Base-by-base conservation (phyloP, 2,113 vertebrate species). In the Cygnus buccinator region DNA sequence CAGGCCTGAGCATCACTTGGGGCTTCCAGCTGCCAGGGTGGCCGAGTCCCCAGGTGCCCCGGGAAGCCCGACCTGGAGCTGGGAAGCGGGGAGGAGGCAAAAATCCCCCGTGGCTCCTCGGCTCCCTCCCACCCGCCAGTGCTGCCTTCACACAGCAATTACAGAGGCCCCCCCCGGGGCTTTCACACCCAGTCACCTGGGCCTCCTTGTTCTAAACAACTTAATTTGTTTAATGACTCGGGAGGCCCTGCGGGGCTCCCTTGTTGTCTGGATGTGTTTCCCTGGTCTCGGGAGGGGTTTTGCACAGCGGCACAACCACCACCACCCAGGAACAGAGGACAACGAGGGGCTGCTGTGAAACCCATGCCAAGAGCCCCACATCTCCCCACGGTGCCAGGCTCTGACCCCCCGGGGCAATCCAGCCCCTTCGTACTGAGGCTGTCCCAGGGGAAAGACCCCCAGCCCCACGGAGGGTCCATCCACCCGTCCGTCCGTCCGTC, bases 161-260 rank as follows among this genome's bases (percentile, higher is more conserved):
- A n/a, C 71, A 0, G 52, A 55, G 44, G 59, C 91, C 87, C 29
- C 20, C 89, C 29, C 16, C 8, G 77, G 89, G 94, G 61, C 62
- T 71, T 86, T 96, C 95, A 89, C 90, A 83, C 70, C 93, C 85
- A 46, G 28, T 78, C 95, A 77, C 73, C 62, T 73, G 87, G 79
- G 85, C 89, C 93, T 84, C 92, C 89, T 68, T 12, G 28, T 26
- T 90, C 91, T 43, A 11, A 90, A 84, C 72, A 89, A 23, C 13
- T 95, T 94, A 52, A 96, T 97, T 96, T 58, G 50, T 68, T 93
- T 95, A 89, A 96, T 95, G 83, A 94, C 72, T 68, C 12, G 18
- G 41, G 85, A 96, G 80, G 79, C 91, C 91, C 72, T 3, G 1
- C 29, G 77, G n/a, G 77, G 89, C 26, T 10, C 59, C 67, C 54